Base-by-base conservation (phyloP, 35 echinoderm and acorn worm genomes). In the Acanthaster planci region DNA sequence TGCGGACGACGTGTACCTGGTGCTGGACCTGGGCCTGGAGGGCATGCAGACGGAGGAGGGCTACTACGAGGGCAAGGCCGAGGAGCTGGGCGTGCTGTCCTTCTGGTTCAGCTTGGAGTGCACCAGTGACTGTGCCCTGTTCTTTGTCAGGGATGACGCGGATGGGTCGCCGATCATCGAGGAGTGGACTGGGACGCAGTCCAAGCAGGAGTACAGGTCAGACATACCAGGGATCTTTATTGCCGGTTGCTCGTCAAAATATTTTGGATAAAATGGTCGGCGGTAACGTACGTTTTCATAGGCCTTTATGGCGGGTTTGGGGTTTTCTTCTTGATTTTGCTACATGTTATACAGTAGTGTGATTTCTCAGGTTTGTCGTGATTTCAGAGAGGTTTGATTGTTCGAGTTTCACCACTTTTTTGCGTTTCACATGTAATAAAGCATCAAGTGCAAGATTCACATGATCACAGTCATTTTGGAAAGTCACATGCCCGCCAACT, bases 71-170 rank as follows among this genome's bases (percentile, higher is more conserved):
- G 96, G 96, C 0, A 86, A 90, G 76, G 88, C 92, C 12, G 82
- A 77, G 9, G 82, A 84, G 30, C 47, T 99, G 0, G 87, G 92
- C 14, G 64, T 59, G 68, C 76, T 99, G 30, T 91, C 89, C 8
- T 99, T 99, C 86, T 51, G 75, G 5, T 94, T 99, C 52, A 77
- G 82, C 21, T 31, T 99, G 84, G 89, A 94, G 15, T 99, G 96
- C 55, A 87, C 56, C 8, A 81, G 38, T 21, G 86, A 99, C 37
- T 99, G 96, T 76, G 72, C 75, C 0, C 51, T 99, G 58, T 99
- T 91, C 76, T 99, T 99, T 85, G 22, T 99, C 22, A 86, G 91
- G 82, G 92, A 94, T 36, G 88, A 84, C 4, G 55, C 51, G 3
- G 12, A 39, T 7, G 53, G 60, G 2, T 82, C 94, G 2, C 76